Base-by-base conservation (phyloP, 2,888 invertebrate genomes). In the Melanostoma mellinum region DNA sequence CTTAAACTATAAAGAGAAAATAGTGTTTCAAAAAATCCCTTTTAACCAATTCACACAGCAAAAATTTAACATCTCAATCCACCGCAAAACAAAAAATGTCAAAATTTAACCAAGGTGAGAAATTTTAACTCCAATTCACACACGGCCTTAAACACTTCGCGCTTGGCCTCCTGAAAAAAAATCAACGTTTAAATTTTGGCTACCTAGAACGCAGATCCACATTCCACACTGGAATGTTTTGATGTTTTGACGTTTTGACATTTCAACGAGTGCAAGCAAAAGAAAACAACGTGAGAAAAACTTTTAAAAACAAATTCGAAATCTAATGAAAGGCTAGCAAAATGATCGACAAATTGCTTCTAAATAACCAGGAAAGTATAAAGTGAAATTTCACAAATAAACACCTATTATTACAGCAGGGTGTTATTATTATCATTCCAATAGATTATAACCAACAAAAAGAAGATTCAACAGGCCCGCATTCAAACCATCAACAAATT, bases 361-460 rank as follows among this genome's bases (percentile, higher is more conserved):
- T 90, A 68, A 91, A 91, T 60, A 91, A 91, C 86, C 88, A 90
- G 88, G 90, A 88, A 87, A 86, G 86, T 86, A 60, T 6, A 3
- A 2, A 4, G 8, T 6, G 30, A n/a, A 6, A 40, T 33, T 55
- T 32, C 1, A 30, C 6, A 68, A 52, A 3, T 50, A 9, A 48
- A 33, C 61, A n/a, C 67, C 3, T 33, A 63, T 40, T 6, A 30
- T 67, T 6, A 20, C 20, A 20, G 3, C 3, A 6, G 10, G 1
- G 4, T 32, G 8, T 6, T 30, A 3, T 10, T 33, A n/a, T n/a
- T n/a, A n/a, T 2, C 0, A 38, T 35, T 58, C 36, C 55, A 9
- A n/a, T 32, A 91, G 91, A 87, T 91, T 4, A 88, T 90, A 69
- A 87, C 88, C 85, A 89, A 90, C 79, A 90, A 90, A 76, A 88